Base-by-base conservation (phyloP, 2,888 invertebrate species). In the Tiliacea citrago region DNA sequence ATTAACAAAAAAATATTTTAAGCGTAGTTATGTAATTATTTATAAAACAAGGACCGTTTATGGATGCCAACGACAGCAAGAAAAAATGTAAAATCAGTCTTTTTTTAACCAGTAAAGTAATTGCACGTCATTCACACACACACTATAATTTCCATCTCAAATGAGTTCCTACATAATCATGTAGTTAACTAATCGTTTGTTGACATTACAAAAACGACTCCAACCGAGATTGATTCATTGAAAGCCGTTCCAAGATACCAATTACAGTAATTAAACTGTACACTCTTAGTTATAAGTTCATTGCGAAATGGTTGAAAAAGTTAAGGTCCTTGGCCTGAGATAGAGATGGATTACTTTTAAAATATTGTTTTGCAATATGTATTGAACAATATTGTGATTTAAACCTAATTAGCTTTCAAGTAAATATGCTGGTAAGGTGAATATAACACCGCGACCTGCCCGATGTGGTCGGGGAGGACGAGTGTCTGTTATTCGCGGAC, bases 221-320 rank as follows among this genome's bases (percentile, higher is more conserved):
- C 62, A 63, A 66, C 35, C n/a, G 58, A 76, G 82, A 84, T 79
- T 86, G 83, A 88, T 87, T 83, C 75, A 82, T 86, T 85, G 74
- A 84, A 83, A 79, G 68, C 66, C 60, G 75, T 53, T 79, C 73
- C 70, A 70, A 71, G 73, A 81, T 76, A 69, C 70, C 84, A 83
- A 90, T 88, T 86, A 89, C 39, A 83, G 83, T 81, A 87, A 89
- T 89, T 89, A 89, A 88, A 82, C 65, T 81, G 69, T 83, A 81
- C 62, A 84, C 70, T 79, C 77, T 81, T 80, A 82, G 73, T 77
- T 83, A 79, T 73, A 73, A 81, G 75, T 76, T 78, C 42, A 75
- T 89, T 89, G 77, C 81, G 72, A 88, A 84, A 88, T 83, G 58
- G 67, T 77, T 77, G 67, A 79, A 84, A 77, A 82, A 78, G 66